These are phyloP conservation scores for Austrolebias charrua DNA, from an alignment of 2,797 vertebrate genomes.

Conservation along the genomic window DNA sequence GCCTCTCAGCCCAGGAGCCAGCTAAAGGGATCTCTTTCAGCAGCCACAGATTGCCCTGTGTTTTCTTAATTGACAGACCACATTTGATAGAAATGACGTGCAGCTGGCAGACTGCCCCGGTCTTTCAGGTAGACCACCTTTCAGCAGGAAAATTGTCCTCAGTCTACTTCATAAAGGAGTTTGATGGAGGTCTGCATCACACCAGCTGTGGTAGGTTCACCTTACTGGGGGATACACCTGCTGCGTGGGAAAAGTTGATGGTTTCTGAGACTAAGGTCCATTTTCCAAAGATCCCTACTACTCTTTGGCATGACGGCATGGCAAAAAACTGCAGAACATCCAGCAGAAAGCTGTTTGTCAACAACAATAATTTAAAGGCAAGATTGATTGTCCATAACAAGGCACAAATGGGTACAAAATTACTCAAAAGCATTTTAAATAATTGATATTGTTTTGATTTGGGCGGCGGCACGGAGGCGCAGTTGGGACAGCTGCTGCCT, in stretches of 20 bases:
- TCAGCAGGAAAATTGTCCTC: conserved; percentile 87
- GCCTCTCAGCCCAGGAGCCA: conserved; percentile 82
- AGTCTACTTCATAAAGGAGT: conserved; percentile 80
- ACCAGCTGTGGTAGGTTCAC: conserved; percentile 39
- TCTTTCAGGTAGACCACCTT: conserved; percentile 86
- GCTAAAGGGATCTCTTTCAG: conserved; percentile 91
- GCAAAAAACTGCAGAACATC: not conserved
- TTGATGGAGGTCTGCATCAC: conserved; percentile 67
- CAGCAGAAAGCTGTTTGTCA: not conserved
- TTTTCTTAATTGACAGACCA: conserved; percentile 92
- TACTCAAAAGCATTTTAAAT: too few relatives aligned
- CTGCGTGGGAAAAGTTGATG: conserved; percentile 51
- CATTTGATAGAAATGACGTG: conserved; percentile 86
- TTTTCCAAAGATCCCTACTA: conserved; percentile 9
- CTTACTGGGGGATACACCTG: conserved; percentile 51
- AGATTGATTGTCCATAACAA: too few relatives aligned
- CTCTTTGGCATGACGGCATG: not conserved
- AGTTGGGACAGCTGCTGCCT: too few relatives aligned
- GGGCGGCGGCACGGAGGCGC: too few relatives aligned
- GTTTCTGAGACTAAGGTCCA: conserved; percentile 26
- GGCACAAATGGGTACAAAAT: too few relatives aligned
- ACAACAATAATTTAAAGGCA: not conserved
- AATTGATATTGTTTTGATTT: too few relatives aligned
- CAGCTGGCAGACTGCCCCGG: conserved; percentile 81
- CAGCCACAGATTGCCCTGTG: conserved; percentile 92